Base-by-base conservation (phyloP, 2,888 invertebrate species). In the Drosophila aldrichi region DNA sequence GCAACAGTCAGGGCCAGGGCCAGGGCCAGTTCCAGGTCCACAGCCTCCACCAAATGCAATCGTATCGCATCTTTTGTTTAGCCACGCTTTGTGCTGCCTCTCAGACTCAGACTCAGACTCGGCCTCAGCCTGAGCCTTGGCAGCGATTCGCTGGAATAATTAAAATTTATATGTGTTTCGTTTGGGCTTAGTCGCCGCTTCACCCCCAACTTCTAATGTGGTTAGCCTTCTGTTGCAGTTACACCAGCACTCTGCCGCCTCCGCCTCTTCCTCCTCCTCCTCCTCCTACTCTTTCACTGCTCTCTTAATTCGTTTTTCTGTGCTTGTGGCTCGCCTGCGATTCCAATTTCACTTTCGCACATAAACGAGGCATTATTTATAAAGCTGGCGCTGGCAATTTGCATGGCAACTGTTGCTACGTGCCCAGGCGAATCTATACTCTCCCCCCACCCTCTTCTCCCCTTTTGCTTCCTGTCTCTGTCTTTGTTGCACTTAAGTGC, bases 151-250 rank as follows among this genome's bases (percentile, higher is more conserved):
- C 74, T 48, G 77, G 81, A 89, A 90, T 89, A 89, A 89, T 89
- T 89, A 89, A 89, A 90, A 86, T 90, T 89, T 90, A 88, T 85
- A 82, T 86, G 76, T 83, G 70, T 79, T 84, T 80, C 62, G 61
- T 49, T 64, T 65, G 36, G 56, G 20, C 72, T 67, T 48, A 51
- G 63, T 38, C 34, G 57, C 43, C 43, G 48, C 55, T 74, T 40
- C 68, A 25, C 69, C 38, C 61, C 57, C 59, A 49, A 49, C 60
- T 70, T 77, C 77, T 77, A 77, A 80, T 79, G 40, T 63, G 44
- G 10, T 51, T 49, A 10, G 41, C 44, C 49, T 49, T 38, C 55
- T 48, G 60, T 62, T 66, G 61, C 65, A 66, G 58, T 66, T 52
- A 41, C 70, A 57, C 48, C 62, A 44, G 10, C 49, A 22, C 29